Evolutionary conservation across 2,797 vertebrate species (phyloP), one percentile per base, ranked within the genome.

Genomic region (Sebastes diaconus): DNA sequence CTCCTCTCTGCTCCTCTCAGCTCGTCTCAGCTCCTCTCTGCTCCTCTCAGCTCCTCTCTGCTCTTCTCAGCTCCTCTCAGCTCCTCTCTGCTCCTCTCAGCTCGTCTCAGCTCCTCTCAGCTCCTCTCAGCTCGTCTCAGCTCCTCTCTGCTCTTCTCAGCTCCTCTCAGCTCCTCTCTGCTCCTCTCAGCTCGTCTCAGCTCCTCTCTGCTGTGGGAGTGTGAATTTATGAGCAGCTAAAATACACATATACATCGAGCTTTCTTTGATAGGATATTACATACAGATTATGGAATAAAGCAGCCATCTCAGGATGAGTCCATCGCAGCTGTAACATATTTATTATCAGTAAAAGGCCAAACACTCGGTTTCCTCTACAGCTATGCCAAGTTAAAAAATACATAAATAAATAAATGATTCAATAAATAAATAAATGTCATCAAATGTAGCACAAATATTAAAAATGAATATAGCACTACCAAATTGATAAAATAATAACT

Each of bases 51-150:
- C 30, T 32, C 8, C 1, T 32, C 30, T 32, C 30, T 0, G 30
- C 30, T 32, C 30, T 0, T 32, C 30, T 32, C 30, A 0, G 30
- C 30, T 32, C 30, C 3, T 32, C 30, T 32, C 30, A 0, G 30
- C 30, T 32, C 30, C 1, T 32, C 30, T 32, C 30, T 0, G 30
- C 30, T 32, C 32, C 1, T 32, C 32, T 32, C 32, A 0, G 32
- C 8, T 32, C 32, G 0, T 32, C 32, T 32, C 32, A 0, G 8
- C 8, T 32, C 8, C 1, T 32, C 32, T 32, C 32, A 0, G 32
- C 8, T 32, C 32, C 0, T 32, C 32, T 32, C 32, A 0, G 32
- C 32, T 32, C 32, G 25, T 34, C 8, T 8, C 27, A 16, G 9
- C 25, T 79, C 24, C 13, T 61, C 30, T 25, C 34, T 18, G 36